Conservation (phyloP, 2,888 invertebrate genomes). For the Metallyticus violacea region DNA sequence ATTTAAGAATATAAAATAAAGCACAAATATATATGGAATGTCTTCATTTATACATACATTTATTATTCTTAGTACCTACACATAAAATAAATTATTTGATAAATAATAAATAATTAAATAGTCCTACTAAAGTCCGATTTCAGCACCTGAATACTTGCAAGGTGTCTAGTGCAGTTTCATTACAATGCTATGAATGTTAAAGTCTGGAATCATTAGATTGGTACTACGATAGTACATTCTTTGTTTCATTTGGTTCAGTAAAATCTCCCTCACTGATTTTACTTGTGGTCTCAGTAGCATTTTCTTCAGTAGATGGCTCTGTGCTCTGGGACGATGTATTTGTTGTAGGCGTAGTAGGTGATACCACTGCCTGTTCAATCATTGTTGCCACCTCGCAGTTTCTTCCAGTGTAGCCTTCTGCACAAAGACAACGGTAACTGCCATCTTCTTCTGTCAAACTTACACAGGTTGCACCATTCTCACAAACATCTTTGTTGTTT, state of each 20-base stretch:
- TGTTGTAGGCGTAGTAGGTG: constrained; percentile 15
- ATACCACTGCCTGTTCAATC: neutral
- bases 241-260: too few relatives aligned
- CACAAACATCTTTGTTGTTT: constrained; percentile 69
- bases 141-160: too few relatives aligned
- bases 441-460: constrained; percentile 76
- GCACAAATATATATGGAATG: neutral
- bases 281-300: neutral
- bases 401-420: constrained; percentile 70
- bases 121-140: too few relatives aligned
- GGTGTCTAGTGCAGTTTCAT: too few relatives aligned
- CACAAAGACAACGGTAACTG: constrained; percentile 71
- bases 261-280: neutral
- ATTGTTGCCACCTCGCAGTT: constrained; percentile 61
- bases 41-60: neutral
- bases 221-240: too few relatives aligned
- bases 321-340: neutral
- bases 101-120: neutral
- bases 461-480: constrained; percentile 78
- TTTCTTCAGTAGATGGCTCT: neutral
- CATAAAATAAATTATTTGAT: neutral
- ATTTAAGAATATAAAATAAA: too few relatives aligned
- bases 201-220: too few relatives aligned
- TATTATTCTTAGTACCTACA: neutral
- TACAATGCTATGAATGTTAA: too few relatives aligned